A percentile compares a stretch with the other conserved stretches of the same genome.
Conservation (phyloP, 2,888 invertebrate genomes). For the Agapostemon virescens region DNA sequence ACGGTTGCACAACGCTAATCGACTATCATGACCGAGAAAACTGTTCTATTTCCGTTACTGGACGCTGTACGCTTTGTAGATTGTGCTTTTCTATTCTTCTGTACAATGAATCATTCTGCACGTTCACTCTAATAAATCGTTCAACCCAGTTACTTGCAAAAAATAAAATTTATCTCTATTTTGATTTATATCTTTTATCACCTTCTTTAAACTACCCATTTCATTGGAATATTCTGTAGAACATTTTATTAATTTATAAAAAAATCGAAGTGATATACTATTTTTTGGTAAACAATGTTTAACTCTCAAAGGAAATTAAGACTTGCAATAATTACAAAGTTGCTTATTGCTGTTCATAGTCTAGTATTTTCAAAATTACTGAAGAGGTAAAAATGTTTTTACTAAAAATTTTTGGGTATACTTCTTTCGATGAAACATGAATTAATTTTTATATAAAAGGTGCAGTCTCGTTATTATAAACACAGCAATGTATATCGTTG, state of each 20-base stretch:
- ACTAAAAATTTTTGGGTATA: too few relatives aligned
- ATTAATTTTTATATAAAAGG: too few relatives aligned
- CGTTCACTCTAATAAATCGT: neutral
- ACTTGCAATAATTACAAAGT: too few relatives aligned
- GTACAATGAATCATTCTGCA: neutral
- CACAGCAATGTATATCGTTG: too few relatives aligned
- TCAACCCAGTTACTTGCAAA: neutral
- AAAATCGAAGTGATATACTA: neutral
- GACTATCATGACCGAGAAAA: constrained; percentile 40
- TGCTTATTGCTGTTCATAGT: neutral
- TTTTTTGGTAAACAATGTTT: neutral
- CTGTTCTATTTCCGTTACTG: constrained; percentile 34
- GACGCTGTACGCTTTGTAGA: neutral
- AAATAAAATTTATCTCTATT: neutral
- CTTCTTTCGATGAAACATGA: too few relatives aligned
- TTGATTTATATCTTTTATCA: neutral
- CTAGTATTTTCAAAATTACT: too few relatives aligned
- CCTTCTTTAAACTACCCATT: neutral
- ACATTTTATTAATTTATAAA: neutral
- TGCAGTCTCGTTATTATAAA: too few relatives aligned
- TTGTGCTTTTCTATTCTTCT: neutral
- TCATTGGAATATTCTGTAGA: neutral
- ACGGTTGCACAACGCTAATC: constrained; percentile 51
- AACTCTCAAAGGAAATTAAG: too few relatives aligned
- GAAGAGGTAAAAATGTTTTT: too few relatives aligned